A percentile compares a stretch with the other conserved stretches of the same genome.
These are phyloP conservation scores for Parasteatoda tepidariorum DNA, from an alignment of 1,140 invertebrate species.

Conservation along the genomic window DNA sequence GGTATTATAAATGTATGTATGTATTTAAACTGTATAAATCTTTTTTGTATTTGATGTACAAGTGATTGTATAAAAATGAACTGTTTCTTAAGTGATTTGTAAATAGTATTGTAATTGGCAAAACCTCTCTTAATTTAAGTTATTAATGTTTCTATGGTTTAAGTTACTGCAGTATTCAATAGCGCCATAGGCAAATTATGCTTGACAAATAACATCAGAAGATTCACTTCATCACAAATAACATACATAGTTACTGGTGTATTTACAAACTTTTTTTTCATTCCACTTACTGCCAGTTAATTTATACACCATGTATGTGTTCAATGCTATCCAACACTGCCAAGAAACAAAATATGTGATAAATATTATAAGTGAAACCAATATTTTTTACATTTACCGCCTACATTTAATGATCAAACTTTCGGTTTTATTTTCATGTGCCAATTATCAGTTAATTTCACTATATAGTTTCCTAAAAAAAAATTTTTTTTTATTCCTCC, in stretches of 20 bases:
- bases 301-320: constrained; percentile 45
- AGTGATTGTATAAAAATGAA: background rate
- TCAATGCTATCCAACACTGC: constrained; percentile 55
- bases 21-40: background rate
- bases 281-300: constrained; percentile 35
- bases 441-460: constrained; percentile 15
- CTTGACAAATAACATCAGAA: background rate
- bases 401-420: constrained; percentile 29
- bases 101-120: background rate
- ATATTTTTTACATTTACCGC: constrained; percentile 28
- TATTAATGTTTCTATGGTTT: background rate
- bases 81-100: background rate
- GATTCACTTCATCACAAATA: background rate
- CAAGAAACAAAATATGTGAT: constrained; percentile 57
- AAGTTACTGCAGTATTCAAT: background rate
- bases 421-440: constrained; percentile 49
- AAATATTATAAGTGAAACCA: constrained; percentile 1
- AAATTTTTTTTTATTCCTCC: background rate
- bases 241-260: background rate
- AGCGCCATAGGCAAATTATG: background rate
- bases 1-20: background rate
- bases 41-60: background rate
- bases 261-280: background rate
- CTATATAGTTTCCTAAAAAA: background rate
- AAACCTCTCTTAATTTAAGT: background rate